These are phyloP conservation scores for Cinclus mexicanus DNA, from an alignment of 2,113 vertebrate genomes.

Conservation along the genomic window DNA sequence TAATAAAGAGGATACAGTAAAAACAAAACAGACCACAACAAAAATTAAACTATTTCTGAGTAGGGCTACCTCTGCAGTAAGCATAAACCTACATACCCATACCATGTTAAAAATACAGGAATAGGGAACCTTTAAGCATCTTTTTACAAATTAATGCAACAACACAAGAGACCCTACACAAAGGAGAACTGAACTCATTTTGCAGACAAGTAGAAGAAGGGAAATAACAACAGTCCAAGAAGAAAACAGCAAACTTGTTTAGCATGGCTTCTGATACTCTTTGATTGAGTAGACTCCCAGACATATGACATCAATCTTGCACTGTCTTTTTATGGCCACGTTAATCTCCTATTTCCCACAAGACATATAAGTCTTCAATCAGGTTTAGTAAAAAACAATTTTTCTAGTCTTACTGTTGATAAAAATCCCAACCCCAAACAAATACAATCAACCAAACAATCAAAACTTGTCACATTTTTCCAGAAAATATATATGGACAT, in stretches of 20 bases:
- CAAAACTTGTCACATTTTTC: background rate
- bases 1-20: background rate
- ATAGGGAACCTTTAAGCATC: background rate
- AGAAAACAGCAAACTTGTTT: background rate
- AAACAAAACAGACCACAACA: background rate
- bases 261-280: background rate
- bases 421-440: background rate
- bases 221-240: background rate
- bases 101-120: fast-evolving
- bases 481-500: background rate
- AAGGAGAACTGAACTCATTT: background rate
- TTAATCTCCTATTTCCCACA: background rate
- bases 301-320: background rate
- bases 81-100: background rate
- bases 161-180: background rate
- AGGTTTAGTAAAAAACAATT: background rate
- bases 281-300: background rate
- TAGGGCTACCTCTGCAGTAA: background rate
- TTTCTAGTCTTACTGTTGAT: background rate
- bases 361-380: background rate
- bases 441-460: background rate
- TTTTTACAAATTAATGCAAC: background rate
- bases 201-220: background rate
- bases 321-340: background rate
- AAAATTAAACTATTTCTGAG: background rate